Base-by-base conservation (phyloP, 2,888 invertebrate species). In the Amphipyra berbera region DNA sequence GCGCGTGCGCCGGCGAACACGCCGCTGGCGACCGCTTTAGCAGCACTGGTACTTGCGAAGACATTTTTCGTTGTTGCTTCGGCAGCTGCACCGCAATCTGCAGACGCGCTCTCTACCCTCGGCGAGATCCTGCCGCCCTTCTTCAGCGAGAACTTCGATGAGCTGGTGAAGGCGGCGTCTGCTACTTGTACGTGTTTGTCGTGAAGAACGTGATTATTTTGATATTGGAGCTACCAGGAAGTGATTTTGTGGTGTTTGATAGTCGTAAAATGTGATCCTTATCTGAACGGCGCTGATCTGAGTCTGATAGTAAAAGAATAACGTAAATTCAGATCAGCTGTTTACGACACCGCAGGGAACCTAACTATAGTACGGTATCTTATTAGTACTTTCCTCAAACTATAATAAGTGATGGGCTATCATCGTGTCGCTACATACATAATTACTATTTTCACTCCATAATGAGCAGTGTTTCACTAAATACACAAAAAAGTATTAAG, bases 141-240 rank as follows among this genome's bases (percentile, higher is more conserved):
- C 63, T 65, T 89, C 54, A 65, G 78, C 6, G 72, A 79, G 15
- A 84, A 83, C 73, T 82, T 86, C 52, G 85, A 87, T 15, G 85
- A 86, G 49, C 81, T 89, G 30, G 77, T 89, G 68, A 84, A 82
- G 58, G 83, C 85, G 2, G 89, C 88, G 1, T 82, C 87, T 2
- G 81, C 80, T 6, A 84, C 87, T 49, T 89, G 89, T 89, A 86
- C 45, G 89, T 86, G 62, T 59, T 47, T 69, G 14, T 54, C 38
- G 55, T 68, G 30, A 13, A 7, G 21, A 21, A 21, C 21, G 6
- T 27, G 13, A 15, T 42, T 21, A 12, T 49, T 15, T 13, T 27
- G 9, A 41, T 41, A 2, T 21, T 46, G 10, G 35, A 10, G 30
- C 3, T 21, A 21, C 14, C 21, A 33, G 14, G n/a, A 27, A 57